These are phyloP conservation scores for Dromius quadrimaculatus DNA, from an alignment of 2,888 invertebrate species.

Conservation along the genomic window DNA sequence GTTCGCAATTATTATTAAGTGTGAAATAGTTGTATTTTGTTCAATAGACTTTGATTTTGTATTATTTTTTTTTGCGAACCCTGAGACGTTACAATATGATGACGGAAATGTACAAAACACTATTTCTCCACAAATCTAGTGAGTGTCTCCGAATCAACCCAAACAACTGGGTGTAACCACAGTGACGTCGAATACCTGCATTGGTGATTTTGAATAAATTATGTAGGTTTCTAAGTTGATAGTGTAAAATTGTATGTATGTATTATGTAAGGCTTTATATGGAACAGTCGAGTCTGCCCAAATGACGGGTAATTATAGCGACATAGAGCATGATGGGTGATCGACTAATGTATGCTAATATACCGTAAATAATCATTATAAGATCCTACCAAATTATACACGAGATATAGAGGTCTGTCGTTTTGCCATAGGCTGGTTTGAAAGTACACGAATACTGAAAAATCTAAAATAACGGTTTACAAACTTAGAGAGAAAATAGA, in stretches of 20 bases:
- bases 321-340: slow-evolving; percentile 36
- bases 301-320: slow-evolving; percentile 57
- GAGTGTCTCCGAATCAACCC: too few species aligned
- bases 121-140: too few species aligned
- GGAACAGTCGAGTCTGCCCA: slow-evolving; percentile 57
- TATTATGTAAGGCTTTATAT: slow-evolving; percentile 58
- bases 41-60: too few species aligned
- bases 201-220: slow-evolving; percentile 59
- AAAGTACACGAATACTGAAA: slow-evolving; percentile 24
- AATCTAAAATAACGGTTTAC: slow-evolving; percentile 2
- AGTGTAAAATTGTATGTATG: slow-evolving; percentile 56
- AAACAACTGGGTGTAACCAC: slow-evolving; percentile 48
- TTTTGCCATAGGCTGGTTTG: slow-evolving; percentile 33
- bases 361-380: slow-evolving; percentile 48
- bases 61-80: too few species aligned
- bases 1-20: too few species aligned
- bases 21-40: too few species aligned
- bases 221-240: slow-evolving; percentile 59
- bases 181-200: slow-evolving; percentile 58
- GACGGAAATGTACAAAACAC: too few species aligned
- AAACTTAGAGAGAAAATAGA: too few species aligned
- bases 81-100: too few species aligned
- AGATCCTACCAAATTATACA: slow-evolving; percentile 43
- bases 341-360: slow-evolving; percentile 49
- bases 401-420: not conserved